phyloP scores from a whole-genome alignment of 2,797 vertebrate species.

The Lepilemur ruficaudatus region DNA sequence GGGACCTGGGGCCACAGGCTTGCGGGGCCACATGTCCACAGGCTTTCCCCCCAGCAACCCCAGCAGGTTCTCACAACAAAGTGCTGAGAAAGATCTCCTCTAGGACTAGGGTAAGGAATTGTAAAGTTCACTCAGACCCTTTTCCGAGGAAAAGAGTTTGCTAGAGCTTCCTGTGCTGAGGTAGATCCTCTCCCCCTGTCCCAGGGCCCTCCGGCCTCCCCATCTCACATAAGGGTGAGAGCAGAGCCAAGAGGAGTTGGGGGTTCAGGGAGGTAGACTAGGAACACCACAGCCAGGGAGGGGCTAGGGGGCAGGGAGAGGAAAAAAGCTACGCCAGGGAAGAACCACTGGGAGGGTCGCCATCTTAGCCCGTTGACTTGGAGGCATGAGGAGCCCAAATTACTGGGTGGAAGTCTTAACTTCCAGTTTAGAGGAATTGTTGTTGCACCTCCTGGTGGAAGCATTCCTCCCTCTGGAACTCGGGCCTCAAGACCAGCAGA shows the following conservation, averaged over 20 bases:
- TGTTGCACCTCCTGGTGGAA: background rate
- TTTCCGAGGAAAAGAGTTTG: background rate
- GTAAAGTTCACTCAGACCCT: background rate
- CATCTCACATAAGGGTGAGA: background rate
- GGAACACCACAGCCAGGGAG: too few relatives aligned
- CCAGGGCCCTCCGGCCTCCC: too few relatives aligned
- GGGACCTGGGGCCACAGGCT: background rate
- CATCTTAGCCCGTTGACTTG: background rate
- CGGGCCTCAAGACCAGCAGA: background rate
- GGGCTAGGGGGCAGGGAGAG: background rate
- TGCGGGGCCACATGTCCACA: background rate
- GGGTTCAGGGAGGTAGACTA: background rate
- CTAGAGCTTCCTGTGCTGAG: background rate
- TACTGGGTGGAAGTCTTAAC: too few relatives aligned
- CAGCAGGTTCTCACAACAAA: background rate
- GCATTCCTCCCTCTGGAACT: background rate
- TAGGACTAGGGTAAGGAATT: background rate
- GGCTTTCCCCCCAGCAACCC: background rate
- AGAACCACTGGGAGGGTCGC: background rate
- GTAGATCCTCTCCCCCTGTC: background rate
- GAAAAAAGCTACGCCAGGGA: background rate
- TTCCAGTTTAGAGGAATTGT: too few relatives aligned
- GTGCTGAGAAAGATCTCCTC: background rate
- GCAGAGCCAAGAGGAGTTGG: background rate
- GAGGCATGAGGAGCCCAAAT: background rate